A percentile compares a stretch with the other conserved stretches of the same genome.
Evolutionary conservation across 2,797 vertebrate genomes (phyloP).

Genomic region (Molothrus ater): DNA sequence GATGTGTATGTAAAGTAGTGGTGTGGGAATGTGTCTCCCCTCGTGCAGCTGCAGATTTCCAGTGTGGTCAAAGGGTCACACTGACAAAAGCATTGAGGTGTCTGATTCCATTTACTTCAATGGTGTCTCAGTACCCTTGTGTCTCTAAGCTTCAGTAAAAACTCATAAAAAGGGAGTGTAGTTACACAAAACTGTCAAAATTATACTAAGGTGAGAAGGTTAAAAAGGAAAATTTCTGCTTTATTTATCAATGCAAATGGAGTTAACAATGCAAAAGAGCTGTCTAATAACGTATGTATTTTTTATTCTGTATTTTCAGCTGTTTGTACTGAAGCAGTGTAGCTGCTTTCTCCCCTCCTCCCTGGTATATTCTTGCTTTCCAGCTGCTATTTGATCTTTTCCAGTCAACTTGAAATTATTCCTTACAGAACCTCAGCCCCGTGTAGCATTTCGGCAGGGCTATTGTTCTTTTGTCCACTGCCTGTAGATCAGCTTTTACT

Average conservation of each 20-base stretch:
- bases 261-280: background rate
- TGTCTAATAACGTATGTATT: background rate
- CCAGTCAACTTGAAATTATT: constrained; percentile 2
- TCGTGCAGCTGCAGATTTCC: background rate
- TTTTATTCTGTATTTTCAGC: background rate
- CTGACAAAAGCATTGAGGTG: background rate
- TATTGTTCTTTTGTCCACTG: constrained; percentile 42
- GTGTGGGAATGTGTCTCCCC: background rate
- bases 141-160: background rate
- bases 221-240: background rate
- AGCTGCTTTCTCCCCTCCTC: background rate
- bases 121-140: background rate
- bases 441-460: constrained; percentile 37
- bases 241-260: background rate
- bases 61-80: background rate
- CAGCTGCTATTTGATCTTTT: constrained; percentile 58
- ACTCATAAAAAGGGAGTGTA: background rate
- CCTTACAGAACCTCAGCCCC: constrained; percentile 14
- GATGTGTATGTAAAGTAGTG: background rate
- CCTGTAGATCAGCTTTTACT: constrained; percentile 33
- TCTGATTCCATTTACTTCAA: background rate
- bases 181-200: background rate
- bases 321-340: background rate
- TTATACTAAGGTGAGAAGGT: background rate
- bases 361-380: constrained; percentile 10